Base-by-base conservation (phyloP, 2,888 invertebrate species). In the Mantis religiosa region DNA sequence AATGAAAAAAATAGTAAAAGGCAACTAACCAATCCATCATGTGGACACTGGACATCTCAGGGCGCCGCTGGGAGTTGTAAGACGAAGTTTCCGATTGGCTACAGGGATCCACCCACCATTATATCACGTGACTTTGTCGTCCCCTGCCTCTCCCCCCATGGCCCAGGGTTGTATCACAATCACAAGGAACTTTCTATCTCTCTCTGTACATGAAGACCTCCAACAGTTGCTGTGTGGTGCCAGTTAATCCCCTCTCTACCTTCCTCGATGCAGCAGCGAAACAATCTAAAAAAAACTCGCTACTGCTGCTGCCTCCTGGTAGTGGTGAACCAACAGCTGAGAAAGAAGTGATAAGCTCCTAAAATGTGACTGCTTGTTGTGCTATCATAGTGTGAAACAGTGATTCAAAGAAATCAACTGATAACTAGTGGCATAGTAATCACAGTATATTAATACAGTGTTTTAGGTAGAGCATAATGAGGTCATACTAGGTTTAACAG, bases 51-150 rank as follows among this genome's bases (percentile, higher is more conserved):
- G 47, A 83, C 83, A 87, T 87, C 87, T 87, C 87, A 30, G 12
- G 28, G 47, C 54, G 54, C 54, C 54, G 54, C 54, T 71, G 54
- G 54, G 54, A 71, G 54, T 71, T 88, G 41, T 28, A 88, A 89
- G 83, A 89, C 89, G 88, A 84, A 82, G 82, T 83, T 81, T 89
- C 85, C 85, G 83, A 89, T 89, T 89, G 89, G 89, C 87, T 86
- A 85, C 89, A 88, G 85, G 86, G 83, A 88, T 88, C 88, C 85
- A 82, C 89, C 89, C 88, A 54, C 89, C 88, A 82, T 82, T 85
- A 81, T 28, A 84, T 84, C 89, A 89, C 89, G 87, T 89, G 89
- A 87, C 84, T 71, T 71, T 28, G 28, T 28, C 34, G 30, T 27
- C 81, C 71, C 47, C 41, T 71, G 25, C 54, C 54, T 25, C 25